Evolutionary conservation across 2,888 invertebrate genomes (phyloP).

Genomic region (Chymomyza procnemis): DNA sequence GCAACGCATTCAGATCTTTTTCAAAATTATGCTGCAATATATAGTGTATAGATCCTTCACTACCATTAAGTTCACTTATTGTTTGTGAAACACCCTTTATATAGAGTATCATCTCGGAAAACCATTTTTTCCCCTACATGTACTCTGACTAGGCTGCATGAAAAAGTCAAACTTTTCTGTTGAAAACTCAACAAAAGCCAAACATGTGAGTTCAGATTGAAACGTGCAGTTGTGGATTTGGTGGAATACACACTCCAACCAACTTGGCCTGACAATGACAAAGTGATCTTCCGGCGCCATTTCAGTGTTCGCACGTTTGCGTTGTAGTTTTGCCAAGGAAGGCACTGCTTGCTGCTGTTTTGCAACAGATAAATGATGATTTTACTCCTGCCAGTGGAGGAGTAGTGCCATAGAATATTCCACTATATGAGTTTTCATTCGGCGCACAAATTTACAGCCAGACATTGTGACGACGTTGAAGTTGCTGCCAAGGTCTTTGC

Average conservation of each 20-base stretch:
- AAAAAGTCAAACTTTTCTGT: conserved; percentile 7
- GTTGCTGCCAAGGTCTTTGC: neutral
- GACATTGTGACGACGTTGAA: neutral
- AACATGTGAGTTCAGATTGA: conserved; percentile 9
- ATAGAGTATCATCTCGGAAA: no score
- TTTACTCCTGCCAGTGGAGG: conserved; percentile 50
- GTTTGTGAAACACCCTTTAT: no score
- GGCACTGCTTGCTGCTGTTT: conserved; percentile 15
- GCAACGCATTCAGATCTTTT: no score
- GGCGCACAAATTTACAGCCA: conserved; percentile 15
- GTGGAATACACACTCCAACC: conserved; percentile 2
- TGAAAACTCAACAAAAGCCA: conserved; percentile 20
- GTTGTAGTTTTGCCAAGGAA: conserved; percentile 13
- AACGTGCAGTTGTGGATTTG: conserved; percentile 33
- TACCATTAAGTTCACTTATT: no score
- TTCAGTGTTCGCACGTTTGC: conserved; percentile 1
- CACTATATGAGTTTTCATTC: conserved; percentile 58
- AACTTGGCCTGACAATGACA: conserved; percentile 67
- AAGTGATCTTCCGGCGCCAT: conserved; percentile 74
- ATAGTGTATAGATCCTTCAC: no score
- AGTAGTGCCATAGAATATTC: conserved; percentile 38
- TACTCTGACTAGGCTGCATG: neutral
- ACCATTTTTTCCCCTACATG: neutral
- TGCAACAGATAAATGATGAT: conserved; percentile 60
- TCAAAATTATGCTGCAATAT: no score